phyloP scores from a whole-genome alignment of 1,140 invertebrate species.

The Papilio machaon region DNA sequence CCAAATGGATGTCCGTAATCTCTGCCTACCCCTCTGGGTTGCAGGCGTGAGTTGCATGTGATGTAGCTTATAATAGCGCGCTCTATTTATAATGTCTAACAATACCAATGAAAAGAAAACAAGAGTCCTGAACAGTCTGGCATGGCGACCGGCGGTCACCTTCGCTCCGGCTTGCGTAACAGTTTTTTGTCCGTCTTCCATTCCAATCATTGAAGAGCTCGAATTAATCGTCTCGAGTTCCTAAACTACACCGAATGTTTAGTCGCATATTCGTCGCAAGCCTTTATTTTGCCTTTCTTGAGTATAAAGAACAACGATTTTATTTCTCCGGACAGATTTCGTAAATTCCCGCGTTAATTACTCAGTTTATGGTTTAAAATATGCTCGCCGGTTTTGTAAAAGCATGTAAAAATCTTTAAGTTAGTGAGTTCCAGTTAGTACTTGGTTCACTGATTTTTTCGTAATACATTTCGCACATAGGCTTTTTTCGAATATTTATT shows the following conservation, averaged over 20 bases:
- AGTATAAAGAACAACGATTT: neutral
- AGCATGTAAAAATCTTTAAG: too few relatives aligned
- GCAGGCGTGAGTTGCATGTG: too few relatives aligned
- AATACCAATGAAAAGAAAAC: neutral
- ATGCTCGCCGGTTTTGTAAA: too few relatives aligned
- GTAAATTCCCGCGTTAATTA: too few relatives aligned
- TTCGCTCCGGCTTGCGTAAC: neutral
- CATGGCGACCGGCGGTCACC: conserved; percentile 3
- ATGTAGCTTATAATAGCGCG: neutral
- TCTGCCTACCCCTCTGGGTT: too few relatives aligned
- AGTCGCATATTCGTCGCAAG: neutral
- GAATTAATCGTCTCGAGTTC: conserved; percentile 16
- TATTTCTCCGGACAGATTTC: too few relatives aligned
- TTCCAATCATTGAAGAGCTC: conserved; percentile 1
- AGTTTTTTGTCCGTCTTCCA: conserved; percentile 10
- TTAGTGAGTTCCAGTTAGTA: too few relatives aligned
- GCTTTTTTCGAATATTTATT: too few relatives aligned
- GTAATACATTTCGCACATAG: too few relatives aligned
- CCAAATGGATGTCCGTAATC: too few relatives aligned
- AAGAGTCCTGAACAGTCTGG: neutral
- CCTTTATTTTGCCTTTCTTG: neutral
- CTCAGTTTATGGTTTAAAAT: too few relatives aligned
- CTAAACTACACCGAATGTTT: neutral
- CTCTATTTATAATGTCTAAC: neutral
- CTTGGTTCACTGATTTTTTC: too few relatives aligned